A percentile compares a stretch with the other conserved stretches of the same genome.
Evolutionary conservation across 2,113 vertebrate genomes (phyloP).

Genomic region (Zeus faber): DNA sequence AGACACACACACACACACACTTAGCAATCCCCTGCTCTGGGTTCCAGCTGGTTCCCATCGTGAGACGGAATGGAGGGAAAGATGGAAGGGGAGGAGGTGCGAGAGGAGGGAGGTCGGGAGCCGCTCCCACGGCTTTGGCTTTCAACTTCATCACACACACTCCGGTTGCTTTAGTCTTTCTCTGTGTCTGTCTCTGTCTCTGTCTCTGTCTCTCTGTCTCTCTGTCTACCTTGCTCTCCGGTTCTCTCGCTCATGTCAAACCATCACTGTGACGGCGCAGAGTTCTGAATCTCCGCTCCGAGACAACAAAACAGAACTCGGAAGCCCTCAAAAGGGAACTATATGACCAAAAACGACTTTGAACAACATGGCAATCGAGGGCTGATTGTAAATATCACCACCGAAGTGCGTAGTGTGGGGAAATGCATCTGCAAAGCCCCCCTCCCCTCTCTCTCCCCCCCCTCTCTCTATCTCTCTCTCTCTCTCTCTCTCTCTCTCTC

Average conservation of each 20-base stretch:
- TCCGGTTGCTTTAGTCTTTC: neutral
- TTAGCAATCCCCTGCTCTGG: slow-evolving; percentile 1
- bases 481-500: neutral
- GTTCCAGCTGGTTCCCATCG: slow-evolving; percentile 54
- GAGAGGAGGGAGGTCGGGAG: neutral
- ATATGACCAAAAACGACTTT: no score
- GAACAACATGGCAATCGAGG: no score
- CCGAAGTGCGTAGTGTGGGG: no score
- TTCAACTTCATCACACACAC: neutral
- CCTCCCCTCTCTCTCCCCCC: neutral
- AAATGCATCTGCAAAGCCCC: no score
- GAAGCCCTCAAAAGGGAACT: no score
- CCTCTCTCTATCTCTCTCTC: neutral
- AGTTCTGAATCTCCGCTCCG: no score
- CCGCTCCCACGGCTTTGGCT: neutral
- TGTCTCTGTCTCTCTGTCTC: neutral
- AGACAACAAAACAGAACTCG: no score
- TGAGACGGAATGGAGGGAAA: slow-evolving; percentile 1
- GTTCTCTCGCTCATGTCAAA: no score
- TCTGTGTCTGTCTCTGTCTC: neutral
- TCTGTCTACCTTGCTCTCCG: no score
- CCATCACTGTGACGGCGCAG: no score
- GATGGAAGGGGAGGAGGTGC: neutral
- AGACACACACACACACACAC: neutral
- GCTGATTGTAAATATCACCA: no score